A percentile compares a stretch with the other conserved stretches of the same genome.
phyloP scores from a whole-genome alignment of 2,797 vertebrate genomes.

The Cheirogaleus major region DNA sequence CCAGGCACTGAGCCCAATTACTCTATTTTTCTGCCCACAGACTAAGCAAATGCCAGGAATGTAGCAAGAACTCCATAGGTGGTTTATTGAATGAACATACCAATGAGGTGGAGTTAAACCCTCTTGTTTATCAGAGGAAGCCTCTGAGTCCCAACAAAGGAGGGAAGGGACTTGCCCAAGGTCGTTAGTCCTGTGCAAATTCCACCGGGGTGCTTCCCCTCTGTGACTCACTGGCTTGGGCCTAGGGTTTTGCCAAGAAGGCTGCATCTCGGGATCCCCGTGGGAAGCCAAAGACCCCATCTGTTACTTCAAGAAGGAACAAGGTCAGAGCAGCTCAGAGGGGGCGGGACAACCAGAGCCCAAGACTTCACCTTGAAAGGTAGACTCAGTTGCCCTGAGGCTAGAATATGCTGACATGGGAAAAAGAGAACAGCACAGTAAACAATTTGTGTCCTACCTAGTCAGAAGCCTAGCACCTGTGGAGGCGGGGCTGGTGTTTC shows the following conservation, averaged over 20 bases:
- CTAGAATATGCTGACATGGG: neutral
- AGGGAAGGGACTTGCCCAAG: conserved; percentile 41
- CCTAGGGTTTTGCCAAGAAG: neutral
- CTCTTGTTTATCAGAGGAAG: conserved; percentile 51
- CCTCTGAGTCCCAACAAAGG: neutral
- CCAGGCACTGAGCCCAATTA: neutral
- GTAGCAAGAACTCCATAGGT: neutral
- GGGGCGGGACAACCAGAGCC: neutral
- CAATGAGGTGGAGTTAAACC: neutral
- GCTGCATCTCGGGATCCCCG: neutral
- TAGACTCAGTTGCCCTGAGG: neutral
- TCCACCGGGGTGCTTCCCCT: neutral
- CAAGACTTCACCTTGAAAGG: neutral
- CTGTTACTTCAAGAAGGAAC: neutral
- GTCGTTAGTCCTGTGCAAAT: neutral
- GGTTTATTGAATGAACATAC: neutral
- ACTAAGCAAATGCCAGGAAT: conserved; percentile 30
- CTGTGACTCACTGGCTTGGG: neutral
- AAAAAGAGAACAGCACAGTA: neutral
- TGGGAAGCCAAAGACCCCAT: neutral
- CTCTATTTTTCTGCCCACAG: neutral
- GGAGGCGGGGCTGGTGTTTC: neutral
- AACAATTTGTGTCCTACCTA: neutral
- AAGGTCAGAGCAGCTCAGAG: neutral
- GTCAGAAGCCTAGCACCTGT: accelerated